Base-by-base conservation (phyloP, 2,113 vertebrate genomes). In the Hypomesus transpacificus region DNA sequence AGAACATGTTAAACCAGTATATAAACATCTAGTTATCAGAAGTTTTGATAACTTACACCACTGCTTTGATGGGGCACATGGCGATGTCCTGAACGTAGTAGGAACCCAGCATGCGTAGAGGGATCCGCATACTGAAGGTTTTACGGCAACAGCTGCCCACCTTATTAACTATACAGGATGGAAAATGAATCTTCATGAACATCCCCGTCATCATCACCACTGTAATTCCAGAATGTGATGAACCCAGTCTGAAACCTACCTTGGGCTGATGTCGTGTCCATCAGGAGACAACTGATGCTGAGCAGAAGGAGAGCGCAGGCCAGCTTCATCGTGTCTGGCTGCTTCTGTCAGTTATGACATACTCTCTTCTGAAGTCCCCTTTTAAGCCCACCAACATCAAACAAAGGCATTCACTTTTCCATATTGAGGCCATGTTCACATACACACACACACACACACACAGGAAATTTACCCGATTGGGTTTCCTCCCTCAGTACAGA, bases 21-120 rank as follows among this genome's bases (percentile, higher is more conserved):
- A 6, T 67, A 9, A 3, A 34, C 51, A 56, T 0, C 22, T 14
- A 16, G 3, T 17, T 50, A 46, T 57, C 22, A 34, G 53, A 26
- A 17, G 31, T 24, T 51, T n/a, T 31, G 7, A 9, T 51, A 8
- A 88, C 89, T 88, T 83, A 92, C 91, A 87, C 85, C 18, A 91
- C 86, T 67, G 77, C 88, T 0, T 57, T 0, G 2, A 86, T 3
- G 4, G 50, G 16, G 56, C 89, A 91, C 0, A 78, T 0, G 0
- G 75, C 14, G 0, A 0, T 39, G 0, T 14, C 0, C 68, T 93
- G 89, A 1, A 17, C 0, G 14, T 75, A 82, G 65, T 89, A 91
- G 0, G 0, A 20, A 22, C 1, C 20, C 52, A 92, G 79, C 1
- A 0, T 1, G 0, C 67, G 5, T 18, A 24, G 20, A 1, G 1